phyloP scores from a whole-genome alignment of 2,888 invertebrate genomes.

The Taphrorychus bicolor region DNA sequence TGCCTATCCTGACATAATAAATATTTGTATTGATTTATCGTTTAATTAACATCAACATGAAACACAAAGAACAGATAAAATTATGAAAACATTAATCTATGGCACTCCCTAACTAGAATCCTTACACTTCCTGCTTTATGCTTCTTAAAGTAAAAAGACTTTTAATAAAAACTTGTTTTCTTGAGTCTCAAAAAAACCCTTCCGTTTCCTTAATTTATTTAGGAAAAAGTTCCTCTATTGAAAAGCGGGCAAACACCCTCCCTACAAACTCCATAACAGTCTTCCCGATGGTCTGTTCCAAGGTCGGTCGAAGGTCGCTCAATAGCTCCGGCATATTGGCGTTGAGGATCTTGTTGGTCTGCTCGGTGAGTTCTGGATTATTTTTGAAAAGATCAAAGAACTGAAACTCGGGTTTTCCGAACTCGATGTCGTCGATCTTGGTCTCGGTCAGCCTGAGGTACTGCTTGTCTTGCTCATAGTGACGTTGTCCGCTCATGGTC shows the following conservation, averaged over 20 bases:
- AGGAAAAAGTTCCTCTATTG: conserved; percentile 61
- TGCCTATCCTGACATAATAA: no score
- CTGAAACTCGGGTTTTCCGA: conserved; percentile 66
- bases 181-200: no score
- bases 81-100: no score
- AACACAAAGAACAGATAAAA: no score
- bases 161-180: no score
- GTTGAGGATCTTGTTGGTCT: conserved; percentile 75
- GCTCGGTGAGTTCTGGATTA: conserved; percentile 64
- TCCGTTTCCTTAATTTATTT: no score
- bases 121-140: no score
- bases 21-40: no score
- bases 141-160: no score
- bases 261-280: conserved; percentile 63
- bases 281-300: conserved; percentile 65
- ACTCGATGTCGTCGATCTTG: conserved; percentile 65
- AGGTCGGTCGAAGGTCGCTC: conserved; percentile 69
- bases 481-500: conserved; percentile 64
- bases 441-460: conserved; percentile 67
- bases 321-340: conserved; percentile 74
- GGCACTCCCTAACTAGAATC: no score
- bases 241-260: conserved; percentile 63
- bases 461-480: conserved; percentile 60
- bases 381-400: conserved; percentile 74
- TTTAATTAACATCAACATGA: no score